Evolutionary conservation across 2,797 vertebrate species (phyloP).

Genomic region (Glossophaga mutica): DNA sequence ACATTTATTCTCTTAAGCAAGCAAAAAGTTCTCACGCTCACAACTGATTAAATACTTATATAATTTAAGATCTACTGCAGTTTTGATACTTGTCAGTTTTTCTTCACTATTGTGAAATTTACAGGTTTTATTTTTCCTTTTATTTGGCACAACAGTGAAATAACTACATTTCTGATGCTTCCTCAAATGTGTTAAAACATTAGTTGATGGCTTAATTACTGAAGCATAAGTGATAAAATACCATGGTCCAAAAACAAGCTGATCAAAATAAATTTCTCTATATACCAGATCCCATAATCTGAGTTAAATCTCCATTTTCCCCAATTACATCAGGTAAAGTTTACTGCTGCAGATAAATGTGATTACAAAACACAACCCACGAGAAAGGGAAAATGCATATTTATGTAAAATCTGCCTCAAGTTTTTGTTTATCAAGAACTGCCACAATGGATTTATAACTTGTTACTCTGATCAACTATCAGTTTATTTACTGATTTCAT

Average conservation of each 20-base stretch:
- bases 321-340: neutral
- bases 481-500: neutral
- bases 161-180: neutral
- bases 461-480: conserved; percentile 8
- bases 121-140: neutral
- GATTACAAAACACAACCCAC: neutral
- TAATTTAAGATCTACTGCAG: neutral
- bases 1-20: conserved; percentile 24
- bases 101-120: neutral
- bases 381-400: neutral
- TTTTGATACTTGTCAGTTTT: neutral
- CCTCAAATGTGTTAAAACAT: neutral
- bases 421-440: neutral
- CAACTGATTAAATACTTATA: neutral
- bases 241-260: neutral
- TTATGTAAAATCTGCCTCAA: neutral
- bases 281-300: neutral
- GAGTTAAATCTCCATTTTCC: neutral
- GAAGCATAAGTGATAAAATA: neutral
- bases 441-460: neutral
- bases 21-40: neutral
- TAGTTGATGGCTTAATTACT: neutral
- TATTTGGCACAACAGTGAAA: neutral
- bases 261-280: neutral
- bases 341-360: neutral